Conservation (phyloP, 2,888 invertebrate genomes). For the Liposcelis brunnea region DNA sequence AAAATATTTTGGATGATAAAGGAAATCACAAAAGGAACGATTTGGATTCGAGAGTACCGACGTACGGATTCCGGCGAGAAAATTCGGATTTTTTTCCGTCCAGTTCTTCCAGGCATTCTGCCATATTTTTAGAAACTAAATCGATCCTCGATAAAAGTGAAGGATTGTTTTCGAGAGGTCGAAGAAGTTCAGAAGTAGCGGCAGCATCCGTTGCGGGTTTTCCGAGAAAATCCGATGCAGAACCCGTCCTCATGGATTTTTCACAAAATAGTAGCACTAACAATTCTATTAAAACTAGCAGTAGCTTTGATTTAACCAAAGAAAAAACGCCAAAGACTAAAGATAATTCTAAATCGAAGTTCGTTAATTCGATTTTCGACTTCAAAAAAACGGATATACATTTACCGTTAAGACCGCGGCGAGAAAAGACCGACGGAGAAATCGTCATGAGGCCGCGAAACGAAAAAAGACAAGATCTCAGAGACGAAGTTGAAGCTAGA, state of each 20-base stretch:
- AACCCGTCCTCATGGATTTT: neutral
- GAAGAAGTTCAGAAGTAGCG: constrained; percentile 22
- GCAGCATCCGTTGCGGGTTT: constrained; percentile 25
- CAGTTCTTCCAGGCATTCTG: constrained; percentile 55
- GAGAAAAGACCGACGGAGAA: constrained; percentile 80
- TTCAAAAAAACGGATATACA: constrained; percentile 3
- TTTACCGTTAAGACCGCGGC: constrained; percentile 42
- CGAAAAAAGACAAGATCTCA: constrained; percentile 35
- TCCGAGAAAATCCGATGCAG: constrained; percentile 10
- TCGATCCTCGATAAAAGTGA: constrained; percentile 48
- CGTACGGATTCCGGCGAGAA: constrained; percentile 46
- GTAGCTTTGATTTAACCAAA: too few species aligned
- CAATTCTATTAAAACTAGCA: too few species aligned
- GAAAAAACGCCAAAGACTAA: neutral
- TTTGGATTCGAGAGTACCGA: constrained; percentile 14
- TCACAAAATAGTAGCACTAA: too few species aligned
- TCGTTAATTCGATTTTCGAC: constrained; percentile 28
- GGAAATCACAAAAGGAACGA: constrained; percentile 20
- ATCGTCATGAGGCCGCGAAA: constrained; percentile 43
- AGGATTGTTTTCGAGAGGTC: constrained; percentile 14
- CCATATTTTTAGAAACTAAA: constrained; percentile 35
- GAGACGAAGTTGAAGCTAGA: constrained; percentile 31
- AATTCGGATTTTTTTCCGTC: constrained; percentile 70
- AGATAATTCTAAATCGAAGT: constrained; percentile 16
- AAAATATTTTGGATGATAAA: constrained; percentile 21